Base-by-base conservation (phyloP, 2,113 vertebrate species). In the Chloebia gouldiae region DNA sequence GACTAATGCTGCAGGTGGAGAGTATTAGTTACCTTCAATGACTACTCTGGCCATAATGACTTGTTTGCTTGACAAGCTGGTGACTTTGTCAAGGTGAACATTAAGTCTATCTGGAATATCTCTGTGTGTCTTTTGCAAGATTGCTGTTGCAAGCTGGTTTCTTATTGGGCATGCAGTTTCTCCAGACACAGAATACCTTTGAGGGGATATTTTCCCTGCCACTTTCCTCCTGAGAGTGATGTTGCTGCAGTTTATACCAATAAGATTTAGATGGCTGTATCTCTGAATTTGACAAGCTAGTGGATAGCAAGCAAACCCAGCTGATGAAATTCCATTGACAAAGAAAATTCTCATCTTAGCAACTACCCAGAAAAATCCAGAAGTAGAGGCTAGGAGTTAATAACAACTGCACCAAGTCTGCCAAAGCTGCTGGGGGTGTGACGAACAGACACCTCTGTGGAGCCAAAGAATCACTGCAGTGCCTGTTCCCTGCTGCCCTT, bases 41-140 rank as follows among this genome's bases (percentile, higher is more conserved):
- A 78, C 65, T 72, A 60, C 35, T 51, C 83, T 71, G 80, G 40
- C 72, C 31, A n/a, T 1, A 5, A 60, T 71, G 51, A 56, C 69
- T 84, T 94, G 56, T 81, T 80, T 68, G 69, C 72, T 86, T 86
- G 86, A 88, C 72, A 93, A 64, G 69, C 45, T 84, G 56, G 86
- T 96, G 84, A 64, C 53, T 86, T 92, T 75, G 44, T 86, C 92
- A 81, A 94, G 83, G 80, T 92, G 88, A 88, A 63, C 15, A 25
- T 84, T 89, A 64, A 88, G 28, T 68, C 92, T 79, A 1, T 21
- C 72, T 86, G 51, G 75, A 86, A 64, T 35, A 81, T 57, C 63
- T 82, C 70, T 72, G 20, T 45, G 54, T 1, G 0, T 51, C 47
- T 81, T 78, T 16, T 86, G 76, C 72, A 72, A 93, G 81, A 76